Percentiles rank a stretch among this genome's conserved stretches.
These are phyloP conservation scores for Beroe ovata DNA, from an alignment of 37 sponge, comb jelly and placozoan genomes.

Conservation along the genomic window DNA sequence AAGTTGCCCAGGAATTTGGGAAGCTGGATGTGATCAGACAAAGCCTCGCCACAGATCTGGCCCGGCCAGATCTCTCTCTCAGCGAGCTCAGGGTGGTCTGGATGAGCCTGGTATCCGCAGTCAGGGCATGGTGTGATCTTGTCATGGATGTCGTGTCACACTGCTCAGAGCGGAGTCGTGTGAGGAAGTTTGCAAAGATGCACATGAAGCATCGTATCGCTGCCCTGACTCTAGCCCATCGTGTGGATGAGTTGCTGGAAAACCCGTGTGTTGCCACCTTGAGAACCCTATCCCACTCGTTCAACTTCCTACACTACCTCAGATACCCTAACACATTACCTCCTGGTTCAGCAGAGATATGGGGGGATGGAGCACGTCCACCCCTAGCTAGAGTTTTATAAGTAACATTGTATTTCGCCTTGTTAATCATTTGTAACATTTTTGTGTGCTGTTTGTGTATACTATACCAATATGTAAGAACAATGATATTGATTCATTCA, in stretches of 20 bases:
- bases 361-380: too few species aligned
- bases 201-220: background rate
- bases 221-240: background rate
- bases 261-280: background rate
- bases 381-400: too few species aligned
- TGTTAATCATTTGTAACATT: too few species aligned
- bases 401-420: too few species aligned
- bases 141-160: background rate
- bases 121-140: background rate
- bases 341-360: background rate
- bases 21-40: background rate
- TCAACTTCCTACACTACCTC: background rate
- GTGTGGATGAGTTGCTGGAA: background rate
- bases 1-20: background rate
- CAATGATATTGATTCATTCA: too few species aligned
- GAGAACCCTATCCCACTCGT: background rate
- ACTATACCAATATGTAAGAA: too few species aligned
- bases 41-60: background rate
- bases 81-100: background rate
- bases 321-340: too few species aligned
- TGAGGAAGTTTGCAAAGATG: background rate
- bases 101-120: background rate
- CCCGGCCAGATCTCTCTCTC: background rate
- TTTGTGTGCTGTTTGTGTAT: too few species aligned
- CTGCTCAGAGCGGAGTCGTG: background rate